Conservation (phyloP, 1,140 invertebrate species). For the Dryas iulia region DNA sequence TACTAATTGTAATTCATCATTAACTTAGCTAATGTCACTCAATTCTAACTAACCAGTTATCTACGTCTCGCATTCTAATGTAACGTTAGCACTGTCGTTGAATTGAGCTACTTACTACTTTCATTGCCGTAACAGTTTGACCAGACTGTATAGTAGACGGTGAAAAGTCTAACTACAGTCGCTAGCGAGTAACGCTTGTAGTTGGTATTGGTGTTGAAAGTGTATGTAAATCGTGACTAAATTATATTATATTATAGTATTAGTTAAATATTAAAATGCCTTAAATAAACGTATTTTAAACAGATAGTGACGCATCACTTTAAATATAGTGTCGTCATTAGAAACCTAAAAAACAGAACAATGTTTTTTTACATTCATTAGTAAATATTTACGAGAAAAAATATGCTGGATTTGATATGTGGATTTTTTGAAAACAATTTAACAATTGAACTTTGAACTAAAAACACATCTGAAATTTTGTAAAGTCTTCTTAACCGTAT, state of each 20-base stretch:
- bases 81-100: background rate
- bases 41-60: background rate
- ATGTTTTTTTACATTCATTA: background rate
- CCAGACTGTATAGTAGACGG: background rate
- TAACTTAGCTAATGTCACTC: background rate
- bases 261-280: background rate
- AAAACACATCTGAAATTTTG: no score
- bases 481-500: no score
- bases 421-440: no score
- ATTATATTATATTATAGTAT: conserved; percentile 19
- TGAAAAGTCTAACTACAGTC: background rate
- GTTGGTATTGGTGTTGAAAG: no score
- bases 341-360: background rate
- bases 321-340: background rate
- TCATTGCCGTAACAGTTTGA: background rate
- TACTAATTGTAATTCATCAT: background rate
- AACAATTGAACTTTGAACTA: no score
- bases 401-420: no score
- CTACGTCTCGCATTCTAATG: conserved; percentile 11
- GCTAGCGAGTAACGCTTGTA: background rate
- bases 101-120: background rate
- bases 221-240: conserved; percentile 10
- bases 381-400: no score
- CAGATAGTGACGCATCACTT: background rate
- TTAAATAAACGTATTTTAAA: background rate